Conservation (phyloP, 2,113 vertebrate genomes). For the Hymenochirus boettgeri region DNA sequence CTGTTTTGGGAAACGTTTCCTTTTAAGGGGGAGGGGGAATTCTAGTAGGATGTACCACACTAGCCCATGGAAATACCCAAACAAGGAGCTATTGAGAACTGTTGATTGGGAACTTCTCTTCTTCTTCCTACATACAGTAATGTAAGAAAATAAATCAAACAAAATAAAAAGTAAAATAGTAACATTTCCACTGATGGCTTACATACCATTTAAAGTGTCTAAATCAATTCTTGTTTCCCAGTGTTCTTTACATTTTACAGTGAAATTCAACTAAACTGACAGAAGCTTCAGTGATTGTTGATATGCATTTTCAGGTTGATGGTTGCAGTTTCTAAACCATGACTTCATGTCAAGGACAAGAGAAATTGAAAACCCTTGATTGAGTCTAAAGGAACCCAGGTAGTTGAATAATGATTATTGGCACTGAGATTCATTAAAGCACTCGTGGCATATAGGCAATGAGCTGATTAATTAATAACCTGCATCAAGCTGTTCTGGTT, state of each 20-base stretch:
- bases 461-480: not conserved
- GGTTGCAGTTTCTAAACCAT: not conserved
- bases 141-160: no score
- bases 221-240: not conserved
- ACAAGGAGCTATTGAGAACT: no score
- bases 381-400: not conserved
- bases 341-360: not conserved
- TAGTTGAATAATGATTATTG: not conserved
- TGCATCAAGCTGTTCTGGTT: not conserved
- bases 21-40: no score
- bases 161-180: no score
- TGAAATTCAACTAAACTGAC: not conserved
- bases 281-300: not conserved
- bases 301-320: not conserved
- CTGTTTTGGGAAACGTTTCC: no score
- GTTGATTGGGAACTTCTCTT: no score
- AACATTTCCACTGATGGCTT: no score
- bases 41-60: no score
- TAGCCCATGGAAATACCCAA: no score
- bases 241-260: not conserved
- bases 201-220: not conserved
- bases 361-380: not conserved
- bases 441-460: not conserved
- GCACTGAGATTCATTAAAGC: not conserved
- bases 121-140: no score